A percentile compares a stretch with the other conserved stretches of the same genome.
These are phyloP conservation scores for Apotomis capreana DNA, from an alignment of 2,888 invertebrate genomes.

Conservation along the genomic window DNA sequence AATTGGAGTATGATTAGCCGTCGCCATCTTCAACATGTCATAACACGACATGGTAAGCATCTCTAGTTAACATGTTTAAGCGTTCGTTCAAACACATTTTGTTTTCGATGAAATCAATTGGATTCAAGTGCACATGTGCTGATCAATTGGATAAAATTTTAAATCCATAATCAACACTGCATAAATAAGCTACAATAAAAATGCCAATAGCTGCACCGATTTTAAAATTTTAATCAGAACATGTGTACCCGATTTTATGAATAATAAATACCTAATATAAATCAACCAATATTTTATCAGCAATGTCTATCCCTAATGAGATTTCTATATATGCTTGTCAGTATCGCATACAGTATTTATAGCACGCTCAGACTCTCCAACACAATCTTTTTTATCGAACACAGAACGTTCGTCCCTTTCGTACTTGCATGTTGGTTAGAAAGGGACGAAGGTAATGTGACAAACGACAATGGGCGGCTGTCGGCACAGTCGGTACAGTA, in stretches of 20 bases:
- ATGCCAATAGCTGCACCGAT: slow-evolving; percentile 30
- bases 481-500: slow-evolving; percentile 65
- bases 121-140: slow-evolving; percentile 25
- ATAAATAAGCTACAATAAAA: slow-evolving; percentile 6
- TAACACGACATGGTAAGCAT: background rate
- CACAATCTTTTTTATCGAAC: background rate
- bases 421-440: background rate
- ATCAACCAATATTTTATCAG: slow-evolving; percentile 66
- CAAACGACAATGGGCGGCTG: slow-evolving; percentile 47
- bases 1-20: slow-evolving; percentile 9
- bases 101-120: slow-evolving; percentile 16
- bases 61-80: slow-evolving; percentile 16
- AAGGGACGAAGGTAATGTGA: background rate
- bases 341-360: slow-evolving; percentile 28
- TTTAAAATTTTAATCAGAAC: slow-evolving; percentile 49
- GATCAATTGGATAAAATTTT: slow-evolving; percentile 9
- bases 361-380: slow-evolving; percentile 12
- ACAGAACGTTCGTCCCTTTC: background rate
- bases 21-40: background rate
- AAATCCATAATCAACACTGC: slow-evolving; percentile 3
- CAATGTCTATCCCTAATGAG: slow-evolving; percentile 75
- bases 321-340: slow-evolving; percentile 70
- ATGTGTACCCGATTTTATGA: slow-evolving; percentile 58
- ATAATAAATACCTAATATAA: slow-evolving; percentile 76
- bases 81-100: slow-evolving; percentile 4